Base-by-base conservation (phyloP, 2,113 vertebrate genomes). In the Petroica traversi region DNA sequence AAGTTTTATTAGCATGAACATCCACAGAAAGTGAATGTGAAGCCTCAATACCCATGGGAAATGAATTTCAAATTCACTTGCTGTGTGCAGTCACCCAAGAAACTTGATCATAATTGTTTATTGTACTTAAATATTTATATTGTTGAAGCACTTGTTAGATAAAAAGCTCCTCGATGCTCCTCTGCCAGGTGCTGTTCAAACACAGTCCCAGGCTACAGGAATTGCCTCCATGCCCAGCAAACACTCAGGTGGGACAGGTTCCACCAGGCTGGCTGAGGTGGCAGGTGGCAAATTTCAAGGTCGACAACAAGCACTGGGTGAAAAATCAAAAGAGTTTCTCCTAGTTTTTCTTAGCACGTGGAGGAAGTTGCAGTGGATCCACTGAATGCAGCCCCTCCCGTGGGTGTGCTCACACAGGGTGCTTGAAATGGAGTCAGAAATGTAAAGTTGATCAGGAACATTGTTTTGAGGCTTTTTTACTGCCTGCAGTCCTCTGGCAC, bases 81-180 rank as follows among this genome's bases (percentile, higher is more conserved):
- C 79, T 67, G 41, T 74, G 92, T 90, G 95, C 93, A 92, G 71
- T 85, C 95, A 96, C 96, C 94, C 94, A 84, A 90, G 90, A 95
- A 96, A 94, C 90, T 90, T 61, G 89, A 89, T 95, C 92, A 59
- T 94, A 95, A 96, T 96, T 97, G 95, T 96, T 97, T 95, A 92
- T 97, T 93, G 80, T 93, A 75, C 88, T 96, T 94, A 90, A 95
- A 95, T 95, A 94, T 96, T 96, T 95, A 94, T 96, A 94, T 90
- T 94, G 92, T 36, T 34, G 92, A 36, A 90, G 88, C 31, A 25
- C 36, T 85, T 15, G 43, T 34, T 26, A 77, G 72, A 38, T 55
- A 61, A 64, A 75, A 69, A 46, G 51, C 48, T 59, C 82, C 0
- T 2, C 20, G 31, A 12, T 41, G 71, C 48, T 81, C 45, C 14